Base-by-base conservation (phyloP, 2,888 invertebrate genomes). In the Priocnemis perturbator region DNA sequence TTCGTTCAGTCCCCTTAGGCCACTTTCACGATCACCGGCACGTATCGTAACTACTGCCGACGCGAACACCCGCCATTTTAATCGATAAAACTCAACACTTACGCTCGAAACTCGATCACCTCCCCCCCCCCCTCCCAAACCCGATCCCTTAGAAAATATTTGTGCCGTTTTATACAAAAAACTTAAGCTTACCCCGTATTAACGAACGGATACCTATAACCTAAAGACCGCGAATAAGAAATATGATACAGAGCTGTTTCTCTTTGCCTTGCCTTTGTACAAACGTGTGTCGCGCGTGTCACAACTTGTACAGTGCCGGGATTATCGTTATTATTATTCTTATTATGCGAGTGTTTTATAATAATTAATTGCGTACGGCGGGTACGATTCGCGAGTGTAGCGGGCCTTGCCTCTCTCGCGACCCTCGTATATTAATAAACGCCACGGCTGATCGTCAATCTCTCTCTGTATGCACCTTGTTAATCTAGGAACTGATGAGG, bases 101-200 rank as follows among this genome's bases (percentile, higher is more conserved):
- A 73, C 64, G 65, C 69, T 67, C 69, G 67, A 78, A 69, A 11
- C 37, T 37, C 37, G 37, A 61, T 74, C 59, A 60, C 67, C 21
- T 9, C 44, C 17, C 11, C 56, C 5, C 58, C 59, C 65, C 64
- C 67, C 21, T 9, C 44, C 17, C 11, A 52, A 9, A 52, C 59
- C 65, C 64, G 21, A 53, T 65, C 61, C 20, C 67, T 74, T 83
- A 77, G 60, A 79, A 84, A 83, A 81, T 83, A 81, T 81, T 83
- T 81, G 83, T 83, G 83, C 79, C 67, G 70, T 79, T 74, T 78
- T 74, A 75, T 80, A 77, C 71, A 80, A 75, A 78, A 73, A 74
- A 77, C 69, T 81, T 76, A 64, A 79, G 64, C 70, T 77, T 78
- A 69, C 57, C 55, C 63, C 30, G 26, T 69, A 53, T 71, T 73